Percentiles rank a stretch among this genome's conserved stretches.
These are phyloP conservation scores for Amblyjoppa proteus DNA, from an alignment of 2,888 invertebrate species.

Conservation along the genomic window DNA sequence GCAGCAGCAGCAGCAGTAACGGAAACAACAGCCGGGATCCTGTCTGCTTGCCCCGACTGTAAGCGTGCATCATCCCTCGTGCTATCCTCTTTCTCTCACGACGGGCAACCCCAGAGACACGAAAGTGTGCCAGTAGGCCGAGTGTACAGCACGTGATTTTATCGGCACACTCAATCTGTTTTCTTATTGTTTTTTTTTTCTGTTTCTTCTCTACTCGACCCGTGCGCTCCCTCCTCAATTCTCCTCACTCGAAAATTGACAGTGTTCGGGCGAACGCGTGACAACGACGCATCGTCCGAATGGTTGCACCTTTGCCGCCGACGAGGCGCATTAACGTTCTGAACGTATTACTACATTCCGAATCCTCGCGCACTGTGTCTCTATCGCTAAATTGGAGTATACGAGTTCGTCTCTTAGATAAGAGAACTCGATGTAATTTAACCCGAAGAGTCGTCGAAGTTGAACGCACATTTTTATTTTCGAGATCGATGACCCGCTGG, in stretches of 20 bases:
- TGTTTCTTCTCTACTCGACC: not conserved
- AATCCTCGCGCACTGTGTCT: constrained; percentile 2
- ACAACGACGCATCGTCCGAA: constrained; percentile 31
- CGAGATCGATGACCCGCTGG: constrained; percentile 56
- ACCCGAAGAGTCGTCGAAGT: not conserved
- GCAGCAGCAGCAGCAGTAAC: constrained; percentile 57
- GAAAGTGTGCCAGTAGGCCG: constrained; percentile 82
- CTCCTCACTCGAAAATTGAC: not conserved
- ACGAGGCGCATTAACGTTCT: not conserved
- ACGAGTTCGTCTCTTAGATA: not conserved
- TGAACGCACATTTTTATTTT: constrained; percentile 37
- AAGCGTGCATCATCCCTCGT: constrained; percentile 67
- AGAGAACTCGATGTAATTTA: not conserved
- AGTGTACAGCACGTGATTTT: constrained; percentile 79
- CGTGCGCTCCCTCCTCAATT: not conserved
- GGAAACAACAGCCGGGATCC: constrained; percentile 29
- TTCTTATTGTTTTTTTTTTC: constrained; percentile 31
- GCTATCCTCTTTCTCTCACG: constrained; percentile 48
- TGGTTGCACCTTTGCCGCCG: not conserved
- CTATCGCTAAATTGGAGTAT: not conserved
- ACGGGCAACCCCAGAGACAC: constrained; percentile 65
- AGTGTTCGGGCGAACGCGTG: constrained; percentile 23
- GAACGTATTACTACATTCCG: not conserved
- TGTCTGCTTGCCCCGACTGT: constrained; percentile 18
- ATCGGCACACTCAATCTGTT: constrained; percentile 10